Percentiles rank a stretch among this genome's conserved stretches.
phyloP scores from a whole-genome alignment of 2,113 vertebrate species.

The Platichthys flesus region DNA sequence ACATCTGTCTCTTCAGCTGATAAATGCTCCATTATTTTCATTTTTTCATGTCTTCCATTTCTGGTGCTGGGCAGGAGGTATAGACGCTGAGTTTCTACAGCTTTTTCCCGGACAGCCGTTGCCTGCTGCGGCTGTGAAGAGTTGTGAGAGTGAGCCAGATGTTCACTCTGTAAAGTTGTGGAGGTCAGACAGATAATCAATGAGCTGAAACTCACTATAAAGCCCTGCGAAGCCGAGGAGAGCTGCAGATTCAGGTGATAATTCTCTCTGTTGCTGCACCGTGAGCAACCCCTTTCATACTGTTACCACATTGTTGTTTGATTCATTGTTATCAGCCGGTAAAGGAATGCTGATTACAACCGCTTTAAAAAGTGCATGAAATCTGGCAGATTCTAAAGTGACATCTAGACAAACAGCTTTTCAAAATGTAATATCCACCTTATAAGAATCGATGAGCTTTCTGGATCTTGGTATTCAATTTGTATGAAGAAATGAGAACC shows the following conservation, averaged over 20 bases:
- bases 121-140: background rate
- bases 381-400: background rate
- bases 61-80: too few relatives aligned
- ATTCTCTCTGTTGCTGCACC: background rate
- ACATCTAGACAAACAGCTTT: background rate
- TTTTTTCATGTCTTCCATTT: too few relatives aligned
- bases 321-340: background rate
- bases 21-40: background rate
- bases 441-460: conserved; percentile 23
- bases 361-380: background rate
- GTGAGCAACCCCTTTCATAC: background rate
- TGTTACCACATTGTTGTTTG: background rate
- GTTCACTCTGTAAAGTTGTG: background rate
- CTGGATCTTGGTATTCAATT: conserved; percentile 41
- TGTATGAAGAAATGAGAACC: conserved; percentile 46
- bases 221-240: background rate
- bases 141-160: background rate
- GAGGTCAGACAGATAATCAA: background rate
- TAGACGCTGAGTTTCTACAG: too few relatives aligned
- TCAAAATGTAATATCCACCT: background rate
- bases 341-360: background rate
- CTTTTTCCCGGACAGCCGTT: too few relatives aligned
- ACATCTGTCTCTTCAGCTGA: background rate
- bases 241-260: background rate
- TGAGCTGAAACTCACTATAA: background rate